phyloP scores from a whole-genome alignment of 2,113 vertebrate species.

The Callithrix jacchus region DNA sequence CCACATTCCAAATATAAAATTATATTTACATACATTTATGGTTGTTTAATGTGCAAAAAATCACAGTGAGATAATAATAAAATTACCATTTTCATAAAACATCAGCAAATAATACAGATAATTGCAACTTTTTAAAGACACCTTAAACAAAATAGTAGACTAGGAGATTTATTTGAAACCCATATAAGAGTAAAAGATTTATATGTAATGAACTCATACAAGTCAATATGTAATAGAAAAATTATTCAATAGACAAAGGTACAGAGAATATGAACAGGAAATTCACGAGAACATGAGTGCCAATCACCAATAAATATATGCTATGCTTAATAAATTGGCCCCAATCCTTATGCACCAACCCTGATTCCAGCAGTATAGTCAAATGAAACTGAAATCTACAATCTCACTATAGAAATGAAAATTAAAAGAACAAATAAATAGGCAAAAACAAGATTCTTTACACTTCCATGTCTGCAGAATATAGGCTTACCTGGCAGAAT shows the following conservation, averaged over 20 bases:
- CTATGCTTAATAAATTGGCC: background rate
- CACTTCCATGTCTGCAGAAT: background rate
- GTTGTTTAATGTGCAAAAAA: background rate
- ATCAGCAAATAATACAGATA: background rate
- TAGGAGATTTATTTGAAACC: background rate
- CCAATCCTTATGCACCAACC: background rate
- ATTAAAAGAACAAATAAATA: background rate
- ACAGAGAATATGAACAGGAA: background rate
- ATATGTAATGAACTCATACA: background rate
- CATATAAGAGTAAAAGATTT: background rate
- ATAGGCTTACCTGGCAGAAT: background rate
- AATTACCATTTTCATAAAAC: slow-evolving; percentile 12
- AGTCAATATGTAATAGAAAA: background rate
- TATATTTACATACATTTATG: background rate
- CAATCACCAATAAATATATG: background rate
- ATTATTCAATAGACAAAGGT: background rate
- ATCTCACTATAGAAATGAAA: background rate
- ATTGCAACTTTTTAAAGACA: background rate
- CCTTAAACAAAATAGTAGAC: background rate
- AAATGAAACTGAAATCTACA: background rate
- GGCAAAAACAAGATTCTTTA: background rate
- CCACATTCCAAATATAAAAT: background rate
- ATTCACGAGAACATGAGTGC: background rate
- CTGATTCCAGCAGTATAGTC: background rate
- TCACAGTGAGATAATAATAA: background rate